Base-by-base conservation (phyloP, 2,113 vertebrate species). In the Neolamprologus tretocephalus region DNA sequence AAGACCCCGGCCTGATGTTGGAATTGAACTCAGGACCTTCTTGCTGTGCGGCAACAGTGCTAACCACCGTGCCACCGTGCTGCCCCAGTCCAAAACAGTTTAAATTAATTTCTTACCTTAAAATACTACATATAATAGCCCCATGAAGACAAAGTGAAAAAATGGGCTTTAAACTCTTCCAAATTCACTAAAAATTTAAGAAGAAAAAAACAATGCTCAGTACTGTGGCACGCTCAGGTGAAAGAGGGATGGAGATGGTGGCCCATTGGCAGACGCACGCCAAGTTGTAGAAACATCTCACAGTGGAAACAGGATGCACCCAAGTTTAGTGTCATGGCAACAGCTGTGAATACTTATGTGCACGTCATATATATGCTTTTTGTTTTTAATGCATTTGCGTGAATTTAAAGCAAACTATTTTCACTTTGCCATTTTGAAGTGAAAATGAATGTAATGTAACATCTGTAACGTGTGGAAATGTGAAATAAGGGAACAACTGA, bases 221-320 rank as follows among this genome's bases (percentile, higher is more conserved):
- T 19, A 33, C 58, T 33, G 58, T 11, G 28, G 58, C 28, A 63
- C 28, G 1, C 28, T 63, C 9, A 33, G 58, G 58, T 33, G 58
- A 4, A 63, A 63, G 31, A 1, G 58, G 31, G 58, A 4, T 33
- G 28, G 28, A 63, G 28, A 33, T 63, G 16, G 28, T 63, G 28
- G 58, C 58, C 16, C 28, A 19, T 0, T 33, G 58, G 58, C 58
- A 33, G 58, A 11, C 0, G 2, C 9, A 61, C 2, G 2, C 16
- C 28, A 33, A 33, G 28, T 61, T 61, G 58, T 33, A 61, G 2
- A 61, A 61, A 63, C 58, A 33, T 10, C 58, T 63, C 58, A 33
- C 58, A 63, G 58, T 33, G 58, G 16, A 63, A 63, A 63, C 16
- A 33, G 58, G 28, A 33, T 33, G 16, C 9, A 63, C 16, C 28